Percentiles rank a stretch among this genome's conserved stretches.
Conservation (phyloP, 2,797 vertebrate species). For the Smutsia temminckii region DNA sequence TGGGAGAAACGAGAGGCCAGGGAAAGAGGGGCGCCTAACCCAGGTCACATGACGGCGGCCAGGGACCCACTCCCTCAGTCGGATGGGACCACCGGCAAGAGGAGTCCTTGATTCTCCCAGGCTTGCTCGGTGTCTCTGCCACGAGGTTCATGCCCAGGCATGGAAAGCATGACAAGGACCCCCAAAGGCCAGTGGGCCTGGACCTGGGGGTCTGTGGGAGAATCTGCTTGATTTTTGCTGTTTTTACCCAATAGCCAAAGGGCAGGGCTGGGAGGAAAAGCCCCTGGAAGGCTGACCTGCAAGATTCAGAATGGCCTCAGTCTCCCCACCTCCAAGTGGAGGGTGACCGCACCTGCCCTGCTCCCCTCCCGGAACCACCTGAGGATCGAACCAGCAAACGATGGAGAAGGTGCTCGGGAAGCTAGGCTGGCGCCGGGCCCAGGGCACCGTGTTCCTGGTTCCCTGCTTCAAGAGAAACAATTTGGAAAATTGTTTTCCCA, state of each 20-base stretch:
- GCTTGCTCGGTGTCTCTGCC: accelerated
- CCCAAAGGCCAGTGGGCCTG: not conserved
- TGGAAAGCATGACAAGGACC: not conserved
- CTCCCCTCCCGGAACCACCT: accelerated
- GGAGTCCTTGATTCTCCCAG: not conserved
- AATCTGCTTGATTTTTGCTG: no score
- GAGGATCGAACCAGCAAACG: not conserved
- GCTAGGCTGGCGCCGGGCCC: not conserved
- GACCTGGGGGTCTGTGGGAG: not conserved
- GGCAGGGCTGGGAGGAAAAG: no score
- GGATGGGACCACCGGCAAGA: no score
- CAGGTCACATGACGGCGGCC: accelerated
- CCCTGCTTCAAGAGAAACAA: conserved; percentile 39
- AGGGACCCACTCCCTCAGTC: not conserved
- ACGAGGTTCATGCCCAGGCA: accelerated
- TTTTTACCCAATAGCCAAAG: no score
- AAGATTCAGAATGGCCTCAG: not conserved
- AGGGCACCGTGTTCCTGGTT: not conserved
- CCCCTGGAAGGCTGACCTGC: not conserved
- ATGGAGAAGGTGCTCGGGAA: not conserved
- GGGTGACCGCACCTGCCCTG: not conserved
- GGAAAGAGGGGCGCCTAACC: not conserved
- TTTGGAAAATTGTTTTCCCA: not conserved
- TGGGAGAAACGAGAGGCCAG: conserved; percentile 49
- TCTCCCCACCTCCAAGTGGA: not conserved